These are phyloP conservation scores for Drosophila eugracilis DNA, from an alignment of 1,140 invertebrate species.

Conservation along the genomic window DNA sequence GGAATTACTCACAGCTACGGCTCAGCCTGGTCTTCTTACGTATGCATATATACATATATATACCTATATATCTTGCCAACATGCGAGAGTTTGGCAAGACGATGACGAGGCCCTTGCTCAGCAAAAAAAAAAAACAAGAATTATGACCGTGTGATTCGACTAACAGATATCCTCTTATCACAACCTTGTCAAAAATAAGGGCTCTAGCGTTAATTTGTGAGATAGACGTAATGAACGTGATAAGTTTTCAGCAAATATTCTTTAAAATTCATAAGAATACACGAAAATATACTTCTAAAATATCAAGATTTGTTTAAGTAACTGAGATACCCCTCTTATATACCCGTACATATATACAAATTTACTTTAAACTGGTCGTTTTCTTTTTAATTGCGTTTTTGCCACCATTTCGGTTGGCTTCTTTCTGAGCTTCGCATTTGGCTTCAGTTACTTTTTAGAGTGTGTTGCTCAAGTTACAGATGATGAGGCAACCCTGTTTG, in stretches of 20 bases:
- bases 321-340: neutral
- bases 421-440: constrained; percentile 1
- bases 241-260: neutral
- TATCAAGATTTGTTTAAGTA: neutral
- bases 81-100: constrained; percentile 13
- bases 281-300: too few relatives aligned
- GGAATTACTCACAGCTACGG: constrained; percentile 11
- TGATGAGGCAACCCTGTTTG: constrained; percentile 7
- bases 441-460: constrained; percentile 3
- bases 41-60: neutral
- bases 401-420: constrained; percentile 4
- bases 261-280: too few relatives aligned
- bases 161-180: neutral
- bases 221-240: too few relatives aligned
- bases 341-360: neutral
- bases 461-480: constrained; percentile 9
- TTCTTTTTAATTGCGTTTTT: constrained; percentile 8
- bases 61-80: constrained; percentile 4
- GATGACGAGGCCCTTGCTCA: constrained; percentile 13
- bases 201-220: too few relatives aligned
- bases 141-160: neutral
- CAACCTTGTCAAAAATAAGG: too few relatives aligned
- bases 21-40: neutral
- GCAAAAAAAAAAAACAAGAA: neutral
- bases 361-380: neutral